phyloP scores from a whole-genome alignment of 2,797 vertebrate genomes.

The Zenarchopterus dispar region DNA sequence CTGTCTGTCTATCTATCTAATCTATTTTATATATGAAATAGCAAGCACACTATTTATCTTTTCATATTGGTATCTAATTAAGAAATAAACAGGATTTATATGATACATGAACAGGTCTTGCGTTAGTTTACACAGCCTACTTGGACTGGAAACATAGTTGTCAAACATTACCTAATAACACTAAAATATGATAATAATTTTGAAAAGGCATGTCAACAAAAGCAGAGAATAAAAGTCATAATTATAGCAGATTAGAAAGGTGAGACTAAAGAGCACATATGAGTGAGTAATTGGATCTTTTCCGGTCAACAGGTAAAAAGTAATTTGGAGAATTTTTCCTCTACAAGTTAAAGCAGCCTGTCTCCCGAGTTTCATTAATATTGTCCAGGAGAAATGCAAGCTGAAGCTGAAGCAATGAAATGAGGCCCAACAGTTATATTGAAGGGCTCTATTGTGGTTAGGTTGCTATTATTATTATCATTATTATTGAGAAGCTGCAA shows the following conservation, averaged over 20 bases:
- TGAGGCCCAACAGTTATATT: conserved; percentile 33
- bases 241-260: conserved; percentile 25
- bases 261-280: conserved; percentile 2
- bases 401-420: conserved; percentile 21
- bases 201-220: conserved; percentile 34
- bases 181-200: conserved; percentile 28
- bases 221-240: conserved; percentile 30
- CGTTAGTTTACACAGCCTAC: conserved; percentile 18
- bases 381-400: conserved; percentile 24
- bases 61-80: neutral
- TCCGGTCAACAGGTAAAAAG: neutral
- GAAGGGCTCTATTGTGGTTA: conserved; percentile 49
- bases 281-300: conserved; percentile 14
- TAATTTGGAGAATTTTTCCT: neutral
- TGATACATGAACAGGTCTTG: neutral
- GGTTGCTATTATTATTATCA: neutral
- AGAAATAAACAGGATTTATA: conserved; percentile 7
- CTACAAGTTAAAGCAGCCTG: neutral
- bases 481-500: conserved; percentile 14
- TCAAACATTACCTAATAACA: conserved; percentile 30
- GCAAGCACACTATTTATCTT: conserved; percentile 12
- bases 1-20: no score
- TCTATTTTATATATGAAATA: no score
- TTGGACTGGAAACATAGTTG: conserved; percentile 1
- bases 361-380: conserved; percentile 31